Percentiles rank a stretch among this genome's conserved stretches.
phyloP scores from a whole-genome alignment of 2,113 vertebrate genomes.

The Calypte anna region DNA sequence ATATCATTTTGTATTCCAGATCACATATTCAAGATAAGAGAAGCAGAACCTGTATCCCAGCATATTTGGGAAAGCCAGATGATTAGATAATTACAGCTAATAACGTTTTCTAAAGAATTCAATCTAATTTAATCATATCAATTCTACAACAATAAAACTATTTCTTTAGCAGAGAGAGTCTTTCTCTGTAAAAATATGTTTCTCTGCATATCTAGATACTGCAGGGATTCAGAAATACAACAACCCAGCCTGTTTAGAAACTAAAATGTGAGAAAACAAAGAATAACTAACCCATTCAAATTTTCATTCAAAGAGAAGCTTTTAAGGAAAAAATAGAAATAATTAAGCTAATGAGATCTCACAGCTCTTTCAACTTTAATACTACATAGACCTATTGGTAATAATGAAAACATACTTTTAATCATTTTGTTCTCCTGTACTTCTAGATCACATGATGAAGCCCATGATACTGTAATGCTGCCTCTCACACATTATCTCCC shows the following conservation, averaged over 20 bases:
- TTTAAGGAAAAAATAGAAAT: not conserved
- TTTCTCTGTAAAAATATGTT: not conserved
- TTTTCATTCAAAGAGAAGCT: not conserved
- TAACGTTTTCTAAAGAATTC: not conserved
- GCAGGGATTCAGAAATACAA: not conserved
- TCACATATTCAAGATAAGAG: not conserved
- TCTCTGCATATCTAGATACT: not conserved
- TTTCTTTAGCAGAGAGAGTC: not conserved
- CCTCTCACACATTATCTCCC: not conserved
- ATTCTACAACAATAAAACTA: not conserved
- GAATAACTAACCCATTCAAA: not conserved
- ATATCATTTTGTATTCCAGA: not conserved
- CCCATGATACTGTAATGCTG: not conserved
- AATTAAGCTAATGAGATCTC: not conserved
- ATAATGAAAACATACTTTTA: not conserved
- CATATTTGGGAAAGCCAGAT: not conserved
- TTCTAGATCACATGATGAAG: not conserved
- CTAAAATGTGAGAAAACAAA: not conserved
- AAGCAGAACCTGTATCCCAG: not conserved
- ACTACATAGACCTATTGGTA: not conserved
- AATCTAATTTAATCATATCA: not conserved
- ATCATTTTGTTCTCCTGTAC: not conserved
- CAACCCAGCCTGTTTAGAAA: not conserved
- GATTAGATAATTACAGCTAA: not conserved
- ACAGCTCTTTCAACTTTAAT: not conserved